Base-by-base conservation (phyloP, 2,797 vertebrate genomes). In the Loris lydekkerianus region DNA sequence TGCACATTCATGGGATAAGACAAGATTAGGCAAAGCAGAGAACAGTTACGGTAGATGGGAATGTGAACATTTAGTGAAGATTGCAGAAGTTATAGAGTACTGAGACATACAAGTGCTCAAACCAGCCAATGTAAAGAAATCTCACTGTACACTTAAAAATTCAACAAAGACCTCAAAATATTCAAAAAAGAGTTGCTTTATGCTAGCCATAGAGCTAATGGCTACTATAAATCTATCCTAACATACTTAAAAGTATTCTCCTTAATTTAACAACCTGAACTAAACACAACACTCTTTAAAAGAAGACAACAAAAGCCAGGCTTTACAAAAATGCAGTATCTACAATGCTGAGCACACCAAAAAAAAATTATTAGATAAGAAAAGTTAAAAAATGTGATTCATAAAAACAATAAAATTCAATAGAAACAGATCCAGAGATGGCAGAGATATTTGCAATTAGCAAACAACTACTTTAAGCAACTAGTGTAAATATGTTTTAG, bases 311-410 rank as follows among this genome's bases (percentile, higher is more conserved):
- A 69, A 86, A 93, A 72, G 40, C 14, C 34, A 90, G 5, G 5
- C 5, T 43, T 69, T 53, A 61, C 3, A 70, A 61, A 72, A 67
- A 89, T 43, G 8, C 23, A 49, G 29, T 23, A 89, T 43, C 10
- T 87, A 46, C 5, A 93, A 53, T 84, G 46, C 67, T 67, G 10
- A 83, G 34, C 21, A 83, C 49, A 83, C 65, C 40, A 69, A 53
- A n/a, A 14, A 84, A 75, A 96, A 93, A 58, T 70, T 81, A n/a
- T 8, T 75, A 72, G 18, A 37, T 10, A 69, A 40, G 69, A 81
- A 15, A 95, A 76, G 5, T 81, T 81, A 96, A 34, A 58, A 92
- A 94, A 94, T 86, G 6, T 76, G 46, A 73, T 60, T 61, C 46
- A 86, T 29, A 81, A 67, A 21, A 77, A 65, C 81, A 89, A 82